Conservation (phyloP, 2,888 invertebrate genomes). For the Alentia gelatinosa region DNA sequence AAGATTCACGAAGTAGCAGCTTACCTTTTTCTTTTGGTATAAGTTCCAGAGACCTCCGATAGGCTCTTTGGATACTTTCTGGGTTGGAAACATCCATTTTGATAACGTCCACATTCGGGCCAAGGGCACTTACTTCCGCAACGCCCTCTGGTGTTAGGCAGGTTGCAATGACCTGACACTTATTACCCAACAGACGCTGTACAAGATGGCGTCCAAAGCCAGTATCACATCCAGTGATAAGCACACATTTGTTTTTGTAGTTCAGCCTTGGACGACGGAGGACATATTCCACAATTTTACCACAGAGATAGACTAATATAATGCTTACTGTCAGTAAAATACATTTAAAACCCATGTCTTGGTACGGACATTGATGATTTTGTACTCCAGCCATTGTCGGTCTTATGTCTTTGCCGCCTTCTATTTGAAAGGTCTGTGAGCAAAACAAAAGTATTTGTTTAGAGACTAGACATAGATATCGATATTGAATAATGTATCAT, state of each 20-base stretch:
- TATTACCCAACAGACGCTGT: neutral
- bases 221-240: slow-evolving; percentile 33
- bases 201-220: neutral
- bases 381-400: too few relatives aligned
- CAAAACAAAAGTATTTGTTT: too few relatives aligned
- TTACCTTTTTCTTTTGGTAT: slow-evolving; percentile 27
- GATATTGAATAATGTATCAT: too few relatives aligned
- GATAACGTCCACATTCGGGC: neutral
- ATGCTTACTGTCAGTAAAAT: too few relatives aligned
- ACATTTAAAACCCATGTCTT: too few relatives aligned
- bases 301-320: neutral
- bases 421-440: too few relatives aligned
- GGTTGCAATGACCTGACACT: neutral
- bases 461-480: too few relatives aligned
- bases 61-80: neutral
- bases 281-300: neutral
- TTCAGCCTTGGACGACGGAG: neutral
- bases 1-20: too few relatives aligned
- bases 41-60: neutral
- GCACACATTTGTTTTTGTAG: neutral
- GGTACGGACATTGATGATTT: too few relatives aligned
- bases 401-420: too few relatives aligned
- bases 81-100: neutral
- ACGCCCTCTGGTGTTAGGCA: slow-evolving; percentile 19
- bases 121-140: neutral